Conservation (phyloP, 2,888 invertebrate species). For the Caenorhabditis macrosperma region DNA sequence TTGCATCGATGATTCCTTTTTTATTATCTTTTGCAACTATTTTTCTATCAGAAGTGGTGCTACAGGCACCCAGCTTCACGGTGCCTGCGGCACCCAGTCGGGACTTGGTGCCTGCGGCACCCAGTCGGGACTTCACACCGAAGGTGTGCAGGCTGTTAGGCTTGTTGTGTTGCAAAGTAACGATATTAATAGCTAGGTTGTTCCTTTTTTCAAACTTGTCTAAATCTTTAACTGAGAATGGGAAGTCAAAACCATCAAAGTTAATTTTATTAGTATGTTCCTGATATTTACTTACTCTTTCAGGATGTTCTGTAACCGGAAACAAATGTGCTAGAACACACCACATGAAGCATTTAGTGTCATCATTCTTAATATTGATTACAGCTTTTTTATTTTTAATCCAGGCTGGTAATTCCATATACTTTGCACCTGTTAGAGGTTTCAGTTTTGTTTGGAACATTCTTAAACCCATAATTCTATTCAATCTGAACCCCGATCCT, state of each 20-base stretch:
- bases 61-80: too few relatives aligned
- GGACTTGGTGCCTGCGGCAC: too few relatives aligned
- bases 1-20: too few relatives aligned
- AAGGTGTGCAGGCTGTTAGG: too few relatives aligned
- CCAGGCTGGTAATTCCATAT: constrained; percentile 44
- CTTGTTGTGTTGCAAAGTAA: too few relatives aligned
- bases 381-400: constrained; percentile 57
- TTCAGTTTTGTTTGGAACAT: constrained; percentile 48
- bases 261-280: constrained; percentile 55
- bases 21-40: too few relatives aligned
- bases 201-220: constrained; percentile 66
- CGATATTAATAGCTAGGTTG: constrained; percentile 59
- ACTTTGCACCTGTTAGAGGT: constrained; percentile 37
- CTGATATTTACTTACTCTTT: constrained; percentile 57
- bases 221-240: constrained; percentile 59
- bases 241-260: constrained; percentile 58
- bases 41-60: too few relatives aligned
- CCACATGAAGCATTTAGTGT: constrained; percentile 63
- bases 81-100: too few relatives aligned
- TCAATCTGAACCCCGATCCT: too few relatives aligned
- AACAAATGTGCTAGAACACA: constrained; percentile 54
- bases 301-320: constrained; percentile 49
- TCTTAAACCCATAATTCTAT: constrained; percentile 27
- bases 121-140: too few relatives aligned
- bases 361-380: constrained; percentile 54